phyloP scores from a whole-genome alignment of 1,140 invertebrate species.

The Drosophila ironensis region DNA sequence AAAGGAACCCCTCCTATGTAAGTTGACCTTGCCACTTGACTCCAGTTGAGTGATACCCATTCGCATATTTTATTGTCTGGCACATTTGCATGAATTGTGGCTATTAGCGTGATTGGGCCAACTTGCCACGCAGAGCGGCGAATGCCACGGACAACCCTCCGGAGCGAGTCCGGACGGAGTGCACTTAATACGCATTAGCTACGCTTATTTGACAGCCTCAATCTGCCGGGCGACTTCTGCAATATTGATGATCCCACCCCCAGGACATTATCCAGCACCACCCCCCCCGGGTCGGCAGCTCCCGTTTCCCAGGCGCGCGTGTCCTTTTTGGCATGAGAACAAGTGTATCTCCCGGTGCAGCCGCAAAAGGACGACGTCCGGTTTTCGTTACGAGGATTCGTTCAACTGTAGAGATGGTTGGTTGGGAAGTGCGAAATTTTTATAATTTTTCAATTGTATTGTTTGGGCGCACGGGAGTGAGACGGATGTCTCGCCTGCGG shows the following conservation, averaged over 20 bases:
- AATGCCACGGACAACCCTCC: constrained; percentile 8
- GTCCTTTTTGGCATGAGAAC: constrained; percentile 40
- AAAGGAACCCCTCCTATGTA: neutral
- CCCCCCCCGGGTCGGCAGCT: neutral
- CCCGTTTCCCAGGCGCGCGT: constrained; percentile 31
- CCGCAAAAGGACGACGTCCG: constrained; percentile 53
- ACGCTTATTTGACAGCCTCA: constrained; percentile 76
- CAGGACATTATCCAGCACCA: neutral
- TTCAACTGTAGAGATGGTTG: neutral
- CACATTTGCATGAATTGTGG: constrained; percentile 63
- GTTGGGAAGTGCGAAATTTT: constrained; percentile 69
- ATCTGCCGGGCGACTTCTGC: constrained; percentile 37
- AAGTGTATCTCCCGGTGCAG: constrained; percentile 63
- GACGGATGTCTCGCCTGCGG: constrained; percentile 45
- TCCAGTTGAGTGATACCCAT: constrained; percentile 53
- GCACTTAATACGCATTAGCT: constrained; percentile 77
- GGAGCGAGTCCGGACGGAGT: constrained; percentile 28
- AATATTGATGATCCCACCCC: constrained; percentile 66
- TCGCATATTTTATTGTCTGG: constrained; percentile 58
- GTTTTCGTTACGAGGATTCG: constrained; percentile 41
- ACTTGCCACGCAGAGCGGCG: too few relatives aligned
- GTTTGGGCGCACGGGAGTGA: constrained; percentile 48
- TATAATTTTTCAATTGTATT: constrained; percentile 80
- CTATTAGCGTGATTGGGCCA: constrained; percentile 61
- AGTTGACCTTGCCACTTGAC: constrained; percentile 54